A percentile compares a stretch with the other conserved stretches of the same genome.
These are phyloP conservation scores for Leptopilina syphax DNA, from an alignment of 2,888 invertebrate species.

Conservation along the genomic window DNA sequence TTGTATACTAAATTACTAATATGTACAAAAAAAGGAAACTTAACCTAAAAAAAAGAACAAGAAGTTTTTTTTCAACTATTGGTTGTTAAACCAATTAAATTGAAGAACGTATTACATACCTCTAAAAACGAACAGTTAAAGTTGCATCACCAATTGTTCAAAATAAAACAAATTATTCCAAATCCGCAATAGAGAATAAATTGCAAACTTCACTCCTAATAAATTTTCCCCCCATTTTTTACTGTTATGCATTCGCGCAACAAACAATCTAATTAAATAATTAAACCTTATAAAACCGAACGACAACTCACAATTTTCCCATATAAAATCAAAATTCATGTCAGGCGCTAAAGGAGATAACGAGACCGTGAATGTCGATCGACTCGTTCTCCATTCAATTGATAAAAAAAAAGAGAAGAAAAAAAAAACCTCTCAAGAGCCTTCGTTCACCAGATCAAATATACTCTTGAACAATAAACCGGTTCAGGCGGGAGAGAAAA, in stretches of 20 bases:
- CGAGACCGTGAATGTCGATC: conserved; percentile 26
- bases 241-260: conserved; percentile 7
- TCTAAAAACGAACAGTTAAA: neutral
- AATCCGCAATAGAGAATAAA: neutral
- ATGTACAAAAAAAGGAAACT: neutral
- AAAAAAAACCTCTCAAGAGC: conserved; percentile 6
- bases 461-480: neutral
- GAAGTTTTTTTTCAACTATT: neutral
- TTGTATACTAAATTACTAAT: neutral
- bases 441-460: neutral
- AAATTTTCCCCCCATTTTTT: neutral
- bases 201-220: neutral
- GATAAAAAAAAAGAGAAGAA: conserved; percentile 7
- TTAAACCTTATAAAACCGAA: neutral
- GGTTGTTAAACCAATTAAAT: neutral
- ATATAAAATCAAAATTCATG: conserved; percentile 15
- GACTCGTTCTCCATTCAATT: conserved; percentile 25
- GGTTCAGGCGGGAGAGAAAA: neutral
- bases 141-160: neutral
- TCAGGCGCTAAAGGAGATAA: conserved; percentile 14
- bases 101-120: neutral
- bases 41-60: neutral
- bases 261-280: conserved; percentile 41
- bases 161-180: neutral
- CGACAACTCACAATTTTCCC: neutral